A percentile compares a stretch with the other conserved stretches of the same genome.
Conservation (phyloP, 2,797 vertebrate species). For the Helarctos malayanus region DNA sequence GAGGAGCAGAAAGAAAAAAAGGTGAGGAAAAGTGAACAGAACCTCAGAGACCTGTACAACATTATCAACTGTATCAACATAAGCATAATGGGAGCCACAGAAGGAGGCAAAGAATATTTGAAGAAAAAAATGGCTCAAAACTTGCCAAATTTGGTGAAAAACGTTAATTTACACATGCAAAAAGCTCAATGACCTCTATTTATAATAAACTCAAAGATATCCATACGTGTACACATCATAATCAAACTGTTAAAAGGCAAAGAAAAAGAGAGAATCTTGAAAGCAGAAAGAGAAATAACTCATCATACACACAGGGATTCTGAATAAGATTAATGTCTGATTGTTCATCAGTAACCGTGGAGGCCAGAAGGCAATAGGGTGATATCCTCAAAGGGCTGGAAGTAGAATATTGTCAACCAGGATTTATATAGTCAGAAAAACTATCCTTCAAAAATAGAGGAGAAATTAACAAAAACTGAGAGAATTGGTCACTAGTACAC, state of each 20-base stretch:
- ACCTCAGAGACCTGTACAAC: background rate
- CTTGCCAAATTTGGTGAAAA: background rate
- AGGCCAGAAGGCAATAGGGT: background rate
- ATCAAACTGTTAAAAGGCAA: background rate
- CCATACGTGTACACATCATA: background rate
- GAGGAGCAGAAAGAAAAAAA: background rate
- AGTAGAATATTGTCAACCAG: background rate
- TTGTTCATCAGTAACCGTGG: background rate
- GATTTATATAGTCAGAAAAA: background rate
- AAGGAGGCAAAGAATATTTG: background rate
- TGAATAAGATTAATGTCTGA: background rate
- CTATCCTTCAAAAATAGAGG: background rate
- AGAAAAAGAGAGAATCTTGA: background rate
- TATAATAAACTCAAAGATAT: background rate
- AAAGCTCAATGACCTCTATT: background rate
- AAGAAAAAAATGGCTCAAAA: background rate
- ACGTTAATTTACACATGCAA: background rate
- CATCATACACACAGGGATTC: background rate
- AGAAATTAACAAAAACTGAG: background rate
- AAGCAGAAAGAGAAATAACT: background rate
- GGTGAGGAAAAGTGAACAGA: background rate
- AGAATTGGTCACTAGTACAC: background rate
- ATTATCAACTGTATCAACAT: background rate
- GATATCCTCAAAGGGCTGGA: background rate
- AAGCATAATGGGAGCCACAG: background rate